Conservation (phyloP, 2,888 invertebrate species). For the Ommatoiulus sabulosus region DNA sequence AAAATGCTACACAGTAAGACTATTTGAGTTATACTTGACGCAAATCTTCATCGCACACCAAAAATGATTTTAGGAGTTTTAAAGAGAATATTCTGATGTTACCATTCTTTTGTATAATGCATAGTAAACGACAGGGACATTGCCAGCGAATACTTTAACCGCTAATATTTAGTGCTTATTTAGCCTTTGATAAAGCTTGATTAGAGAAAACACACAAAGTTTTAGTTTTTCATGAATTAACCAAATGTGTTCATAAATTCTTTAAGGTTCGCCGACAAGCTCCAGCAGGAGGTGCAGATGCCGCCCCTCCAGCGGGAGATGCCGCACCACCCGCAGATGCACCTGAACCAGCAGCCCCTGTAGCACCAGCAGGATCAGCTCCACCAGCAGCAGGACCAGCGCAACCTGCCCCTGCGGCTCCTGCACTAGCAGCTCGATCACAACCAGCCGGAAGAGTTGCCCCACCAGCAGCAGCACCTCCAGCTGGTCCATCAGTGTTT, state of each 20-base stretch:
- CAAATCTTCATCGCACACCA: background rate
- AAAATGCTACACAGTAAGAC: background rate
- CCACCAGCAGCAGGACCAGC: slow-evolving; percentile 26
- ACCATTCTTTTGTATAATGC: too few relatives aligned
- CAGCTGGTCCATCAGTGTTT: slow-evolving; percentile 55
- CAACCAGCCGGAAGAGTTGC: background rate
- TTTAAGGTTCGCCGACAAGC: slow-evolving; percentile 52
- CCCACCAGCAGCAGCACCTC: slow-evolving; percentile 42
- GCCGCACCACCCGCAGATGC: slow-evolving; percentile 52
- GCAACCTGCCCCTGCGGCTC: slow-evolving; percentile 25
- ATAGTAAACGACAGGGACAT: too few relatives aligned
- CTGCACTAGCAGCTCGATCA: slow-evolving; percentile 49
- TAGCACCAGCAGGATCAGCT: slow-evolving; percentile 47
- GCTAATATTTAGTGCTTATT: too few relatives aligned
- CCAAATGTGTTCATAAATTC: too few relatives aligned
- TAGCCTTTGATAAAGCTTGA: too few relatives aligned
- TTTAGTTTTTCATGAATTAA: too few relatives aligned
- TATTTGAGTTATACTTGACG: background rate
- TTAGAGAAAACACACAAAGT: too few relatives aligned
- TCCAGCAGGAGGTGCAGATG: background rate
- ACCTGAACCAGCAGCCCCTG: background rate
- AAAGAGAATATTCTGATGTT: background rate
- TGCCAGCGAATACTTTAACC: too few relatives aligned
- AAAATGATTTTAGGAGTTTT: background rate
- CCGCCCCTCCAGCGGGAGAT: background rate